These are phyloP conservation scores for Microctonus brassicae DNA, from an alignment of 2,888 invertebrate species.

Conservation along the genomic window DNA sequence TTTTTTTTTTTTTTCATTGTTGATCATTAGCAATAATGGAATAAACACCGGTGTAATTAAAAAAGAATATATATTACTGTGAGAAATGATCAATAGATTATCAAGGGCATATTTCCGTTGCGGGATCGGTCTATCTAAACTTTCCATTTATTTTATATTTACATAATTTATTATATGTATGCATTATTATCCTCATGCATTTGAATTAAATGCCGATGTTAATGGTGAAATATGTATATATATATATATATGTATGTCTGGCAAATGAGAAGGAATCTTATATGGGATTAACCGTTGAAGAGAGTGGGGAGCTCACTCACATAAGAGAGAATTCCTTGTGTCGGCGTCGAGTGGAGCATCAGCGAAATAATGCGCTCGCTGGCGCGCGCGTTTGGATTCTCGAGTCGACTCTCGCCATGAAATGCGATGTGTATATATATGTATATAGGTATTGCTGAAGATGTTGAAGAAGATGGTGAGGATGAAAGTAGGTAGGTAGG, in stretches of 20 bases:
- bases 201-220: background rate
- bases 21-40: too few relatives aligned
- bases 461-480: conserved; percentile 36
- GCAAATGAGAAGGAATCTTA: background rate
- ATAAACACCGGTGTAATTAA: too few relatives aligned
- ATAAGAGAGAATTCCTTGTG: background rate
- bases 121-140: background rate
- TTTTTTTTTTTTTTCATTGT: too few relatives aligned
- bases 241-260: background rate
- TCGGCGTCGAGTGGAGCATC: background rate
- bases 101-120: background rate
- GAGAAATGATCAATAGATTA: background rate
- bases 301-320: background rate
- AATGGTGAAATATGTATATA: background rate
- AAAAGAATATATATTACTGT: too few relatives aligned
- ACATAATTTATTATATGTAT: background rate
- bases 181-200: background rate
- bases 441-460: conserved; percentile 24
- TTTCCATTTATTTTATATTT: background rate
- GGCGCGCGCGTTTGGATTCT: background rate
- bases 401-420: background rate
- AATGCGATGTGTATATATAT: background rate
- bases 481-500: conserved; percentile 62
- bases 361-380: background rate
- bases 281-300: background rate